Evolutionary conservation across 2,888 invertebrate species (phyloP).

Genomic region (Netelia fuscicornis): DNA sequence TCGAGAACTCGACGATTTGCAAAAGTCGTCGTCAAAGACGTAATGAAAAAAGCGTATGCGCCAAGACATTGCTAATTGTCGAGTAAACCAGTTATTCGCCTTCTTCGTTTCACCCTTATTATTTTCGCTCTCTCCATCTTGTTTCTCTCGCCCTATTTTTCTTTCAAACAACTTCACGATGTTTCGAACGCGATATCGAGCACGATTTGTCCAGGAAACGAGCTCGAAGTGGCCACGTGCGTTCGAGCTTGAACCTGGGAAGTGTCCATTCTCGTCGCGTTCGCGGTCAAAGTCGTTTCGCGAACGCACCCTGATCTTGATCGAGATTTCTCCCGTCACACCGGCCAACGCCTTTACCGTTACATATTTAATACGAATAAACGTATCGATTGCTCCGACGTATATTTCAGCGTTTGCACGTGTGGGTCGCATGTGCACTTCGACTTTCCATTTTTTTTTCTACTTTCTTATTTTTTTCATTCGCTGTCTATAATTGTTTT

Average conservation of each 20-base stretch:
- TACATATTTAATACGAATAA: not conserved
- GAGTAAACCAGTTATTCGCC: not conserved
- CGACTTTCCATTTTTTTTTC: not conserved
- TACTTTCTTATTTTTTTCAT: constrained; percentile 12
- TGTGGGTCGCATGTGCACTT: not conserved
- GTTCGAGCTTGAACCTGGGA: constrained; percentile 15
- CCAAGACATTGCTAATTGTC: too few relatives aligned
- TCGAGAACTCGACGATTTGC: too few relatives aligned
- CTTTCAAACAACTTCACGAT: not conserved
- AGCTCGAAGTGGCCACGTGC: not conserved
- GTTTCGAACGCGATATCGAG: not conserved
- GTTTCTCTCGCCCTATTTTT: not conserved
- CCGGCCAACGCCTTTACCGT: too few relatives aligned
- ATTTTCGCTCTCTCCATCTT: not conserved
- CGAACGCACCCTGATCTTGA: constrained; percentile 50
- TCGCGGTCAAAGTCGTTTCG: constrained; percentile 43
- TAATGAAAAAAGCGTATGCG: too few relatives aligned
- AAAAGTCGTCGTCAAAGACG: too few relatives aligned
- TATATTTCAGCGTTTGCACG: not conserved
- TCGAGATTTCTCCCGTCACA: not conserved
- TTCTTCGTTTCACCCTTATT: not conserved
- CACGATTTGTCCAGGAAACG: constrained; percentile 12
- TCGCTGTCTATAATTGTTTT: not conserved
- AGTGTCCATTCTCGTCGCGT: not conserved
- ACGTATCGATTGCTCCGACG: not conserved